Evolutionary conservation across 1,140 invertebrate species (phyloP), one percentile per base, ranked within the genome.

Genomic region (Diabrotica virgifera): DNA sequence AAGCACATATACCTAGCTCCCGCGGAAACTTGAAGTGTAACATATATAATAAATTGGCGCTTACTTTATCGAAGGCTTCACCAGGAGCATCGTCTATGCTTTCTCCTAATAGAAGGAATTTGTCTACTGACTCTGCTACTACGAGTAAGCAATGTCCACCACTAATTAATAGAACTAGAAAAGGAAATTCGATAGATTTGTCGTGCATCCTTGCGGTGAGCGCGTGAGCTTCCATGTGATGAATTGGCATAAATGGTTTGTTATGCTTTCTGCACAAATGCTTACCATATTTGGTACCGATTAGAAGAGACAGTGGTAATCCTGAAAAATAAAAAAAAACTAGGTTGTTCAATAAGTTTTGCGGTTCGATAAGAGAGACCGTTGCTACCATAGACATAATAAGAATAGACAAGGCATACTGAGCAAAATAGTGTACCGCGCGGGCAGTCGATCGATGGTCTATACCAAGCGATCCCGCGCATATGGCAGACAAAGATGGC

Each of bases 151-250:
- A 92, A 77, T 99, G 95, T 7, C 96, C 96, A 62, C 95, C 95
- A 74, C 95, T 98, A 65, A 96, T 89, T 5, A 99, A 80, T 8
- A 98, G 79, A 24, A 91, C 89, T 54, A 98, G 79, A 82, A 92
- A 98, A 55, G 97, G 97, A 84, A 94, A 98, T 58, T 89, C 79
- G 54, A 98, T 82, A 61, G 68, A 63, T 63, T 79, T 62, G 71
- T 81, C 80, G 72, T 79, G 62, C 85, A 97, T 89, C 76, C 95
- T 83, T 11, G 85, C 87, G 14, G 90, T 95, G 60, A 98, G 79
- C n/a, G 96, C 95, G 86, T 99, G 97, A 7, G 96, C 96, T 85
- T 98, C 90, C 96, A 99, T 99, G 72, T 99, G 97, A 84, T 99
- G 96, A 72, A 99, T 92, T 0, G 96, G 95, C 76, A 99, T 94